Conservation (phyloP, 2,797 vertebrate genomes). For the Urosaurus nigricauda region DNA sequence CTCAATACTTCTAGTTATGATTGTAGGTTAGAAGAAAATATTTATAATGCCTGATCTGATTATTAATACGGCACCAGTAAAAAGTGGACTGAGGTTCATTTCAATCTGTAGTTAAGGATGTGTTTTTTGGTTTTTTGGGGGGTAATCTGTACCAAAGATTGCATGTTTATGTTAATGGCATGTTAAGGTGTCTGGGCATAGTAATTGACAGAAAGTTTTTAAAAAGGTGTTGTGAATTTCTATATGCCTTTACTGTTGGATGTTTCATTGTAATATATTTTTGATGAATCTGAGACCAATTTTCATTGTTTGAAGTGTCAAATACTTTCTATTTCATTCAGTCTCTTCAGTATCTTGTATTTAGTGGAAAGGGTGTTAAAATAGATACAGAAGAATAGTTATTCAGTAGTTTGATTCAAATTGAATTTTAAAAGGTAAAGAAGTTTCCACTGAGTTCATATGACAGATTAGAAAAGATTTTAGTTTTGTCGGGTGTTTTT, state of each 20-base stretch:
- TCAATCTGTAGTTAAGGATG: not conserved
- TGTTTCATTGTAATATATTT: slow-evolving; percentile 26
- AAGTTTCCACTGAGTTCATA: not conserved
- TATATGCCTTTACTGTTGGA: not conserved
- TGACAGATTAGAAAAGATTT: not conserved
- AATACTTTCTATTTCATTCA: not conserved
- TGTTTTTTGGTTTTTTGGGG: no score
- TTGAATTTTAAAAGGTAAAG: not conserved
- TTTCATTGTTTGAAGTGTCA: not conserved
- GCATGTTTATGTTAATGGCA: not conserved
- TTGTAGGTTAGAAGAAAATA: slow-evolving; percentile 3
- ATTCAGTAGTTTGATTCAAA: not conserved
- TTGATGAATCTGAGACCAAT: not conserved
- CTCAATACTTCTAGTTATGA: not conserved
- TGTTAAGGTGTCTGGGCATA: not conserved
- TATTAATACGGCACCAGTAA: not conserved
- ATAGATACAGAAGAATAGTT: not conserved
- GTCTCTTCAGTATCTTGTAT: not conserved
- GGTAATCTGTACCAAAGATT: not conserved
- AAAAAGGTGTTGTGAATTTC: not conserved
- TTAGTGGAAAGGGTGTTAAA: not conserved
- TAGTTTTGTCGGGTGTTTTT: not conserved
- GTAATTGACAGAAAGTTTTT: not conserved
- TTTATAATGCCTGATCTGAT: not conserved
- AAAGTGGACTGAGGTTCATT: not conserved